phyloP scores from a whole-genome alignment of 2,888 invertebrate species.

The Reticulitermes lucifugus region DNA sequence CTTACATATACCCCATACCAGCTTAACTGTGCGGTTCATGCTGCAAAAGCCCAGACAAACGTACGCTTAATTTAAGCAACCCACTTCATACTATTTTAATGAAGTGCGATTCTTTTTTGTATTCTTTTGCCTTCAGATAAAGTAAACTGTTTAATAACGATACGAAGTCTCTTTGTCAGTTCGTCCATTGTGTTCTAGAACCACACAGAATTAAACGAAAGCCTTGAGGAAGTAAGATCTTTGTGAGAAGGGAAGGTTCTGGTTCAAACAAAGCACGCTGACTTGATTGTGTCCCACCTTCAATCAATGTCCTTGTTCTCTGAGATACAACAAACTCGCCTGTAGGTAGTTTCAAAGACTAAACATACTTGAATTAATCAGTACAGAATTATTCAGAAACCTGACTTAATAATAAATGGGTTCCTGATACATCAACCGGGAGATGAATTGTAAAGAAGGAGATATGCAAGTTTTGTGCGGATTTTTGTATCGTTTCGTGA shows the following conservation, averaged over 20 bases:
- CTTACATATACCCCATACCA: background rate
- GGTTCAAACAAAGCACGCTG: background rate
- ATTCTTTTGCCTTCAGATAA: background rate
- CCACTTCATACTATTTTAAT: background rate
- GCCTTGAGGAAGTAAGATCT: slow-evolving; percentile 2
- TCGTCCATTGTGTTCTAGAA: background rate
- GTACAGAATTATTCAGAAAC: too few relatives aligned
- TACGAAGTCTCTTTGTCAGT: background rate
- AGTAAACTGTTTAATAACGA: slow-evolving; percentile 3
- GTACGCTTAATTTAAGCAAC: background rate
- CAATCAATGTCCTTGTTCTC: background rate
- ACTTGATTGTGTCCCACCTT: background rate
- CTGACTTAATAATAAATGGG: too few relatives aligned
- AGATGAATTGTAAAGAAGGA: too few relatives aligned
- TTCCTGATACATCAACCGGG: too few relatives aligned
- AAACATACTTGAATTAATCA: too few relatives aligned
- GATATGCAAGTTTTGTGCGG: too few relatives aligned
- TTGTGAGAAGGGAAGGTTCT: background rate
- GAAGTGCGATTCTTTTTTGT: slow-evolving; percentile 26
- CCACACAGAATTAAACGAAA: slow-evolving; percentile 13
- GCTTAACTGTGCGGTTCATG: background rate
- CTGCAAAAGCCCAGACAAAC: too few relatives aligned
- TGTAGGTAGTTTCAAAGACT: too few relatives aligned
- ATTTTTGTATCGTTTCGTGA: too few relatives aligned
- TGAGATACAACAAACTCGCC: too few relatives aligned